These are phyloP conservation scores for Marmota monax DNA, from an alignment of 2,113 vertebrate genomes.

Conservation along the genomic window DNA sequence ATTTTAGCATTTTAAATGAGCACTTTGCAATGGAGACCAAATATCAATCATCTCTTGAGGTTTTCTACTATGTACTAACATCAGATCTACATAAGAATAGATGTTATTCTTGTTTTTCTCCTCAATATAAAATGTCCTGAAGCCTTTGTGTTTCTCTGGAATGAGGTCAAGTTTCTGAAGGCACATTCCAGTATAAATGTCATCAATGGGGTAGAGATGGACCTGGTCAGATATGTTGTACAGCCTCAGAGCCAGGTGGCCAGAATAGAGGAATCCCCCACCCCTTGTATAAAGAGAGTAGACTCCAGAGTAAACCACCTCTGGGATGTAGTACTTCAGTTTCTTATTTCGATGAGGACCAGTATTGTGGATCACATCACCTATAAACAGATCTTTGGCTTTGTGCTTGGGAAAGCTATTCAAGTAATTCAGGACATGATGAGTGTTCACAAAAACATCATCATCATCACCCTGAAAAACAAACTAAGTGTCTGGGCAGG, in stretches of 20 bases:
- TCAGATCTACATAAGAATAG: conserved; percentile 92
- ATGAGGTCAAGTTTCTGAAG: conserved; percentile 94
- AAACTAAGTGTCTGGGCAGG: conserved; percentile 89
- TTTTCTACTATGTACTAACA: conserved; percentile 95
- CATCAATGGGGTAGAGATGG: conserved; percentile 94
- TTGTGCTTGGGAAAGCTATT: conserved; percentile 88
- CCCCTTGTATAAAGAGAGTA: conserved; percentile 95
- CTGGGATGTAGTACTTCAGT: conserved; percentile 96
- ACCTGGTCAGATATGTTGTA: conserved; percentile 89
- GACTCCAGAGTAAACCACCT: conserved; percentile 92
- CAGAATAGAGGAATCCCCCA: conserved; percentile 94
- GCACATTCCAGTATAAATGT: conserved; percentile 98
- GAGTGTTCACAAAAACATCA: conserved; percentile 96
- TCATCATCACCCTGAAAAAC: conserved; percentile 97
- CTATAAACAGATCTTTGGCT: conserved; percentile 94
- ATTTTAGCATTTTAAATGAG: conserved; percentile 89
- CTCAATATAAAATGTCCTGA: conserved; percentile 95
- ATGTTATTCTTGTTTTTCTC: conserved; percentile 91
- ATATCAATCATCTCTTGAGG: conserved; percentile 95
- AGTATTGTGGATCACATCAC: conserved; percentile 95
- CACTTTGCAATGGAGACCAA: conserved; percentile 92
- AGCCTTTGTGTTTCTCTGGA: conserved; percentile 94
- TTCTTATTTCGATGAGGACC: conserved; percentile 92
- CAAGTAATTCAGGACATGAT: conserved; percentile 93
- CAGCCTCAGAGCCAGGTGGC: conserved; percentile 90